Conservation (phyloP, 1,140 invertebrate species). For the Charaxes varanes region DNA sequence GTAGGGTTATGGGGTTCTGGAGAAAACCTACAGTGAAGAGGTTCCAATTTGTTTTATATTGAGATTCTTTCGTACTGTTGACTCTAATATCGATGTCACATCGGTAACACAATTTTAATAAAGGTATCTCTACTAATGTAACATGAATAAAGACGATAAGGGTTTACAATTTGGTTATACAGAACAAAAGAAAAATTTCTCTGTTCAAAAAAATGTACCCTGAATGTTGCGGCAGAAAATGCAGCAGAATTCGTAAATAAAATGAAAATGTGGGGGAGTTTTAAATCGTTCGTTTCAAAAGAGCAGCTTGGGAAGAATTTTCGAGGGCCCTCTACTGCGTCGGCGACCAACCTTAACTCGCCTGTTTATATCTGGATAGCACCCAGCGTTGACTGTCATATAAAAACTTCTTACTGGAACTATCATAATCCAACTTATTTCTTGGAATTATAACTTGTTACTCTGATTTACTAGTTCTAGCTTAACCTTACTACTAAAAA, state of each 20-base stretch:
- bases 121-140: too few relatives aligned
- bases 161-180: too few relatives aligned
- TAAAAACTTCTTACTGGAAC: constrained; percentile 4
- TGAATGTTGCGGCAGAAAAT: not conserved
- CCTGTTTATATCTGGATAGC: constrained; percentile 49
- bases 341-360: constrained; percentile 35
- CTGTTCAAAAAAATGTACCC: not conserved
- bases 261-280: constrained; percentile 22
- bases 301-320: constrained; percentile 55
- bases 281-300: constrained; percentile 35
- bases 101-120: too few relatives aligned
- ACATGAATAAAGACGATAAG: too few relatives aligned
- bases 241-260: constrained; percentile 8
- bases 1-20: constrained; percentile 27
- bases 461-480: too few relatives aligned
- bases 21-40: not conserved
- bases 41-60: not conserved
- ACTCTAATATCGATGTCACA: too few relatives aligned
- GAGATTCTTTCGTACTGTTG: too few relatives aligned
- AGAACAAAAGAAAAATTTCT: too few relatives aligned
- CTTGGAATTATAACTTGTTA: too few relatives aligned
- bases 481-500: too few relatives aligned
- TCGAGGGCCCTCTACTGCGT: constrained; percentile 42
- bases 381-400: constrained; percentile 14
- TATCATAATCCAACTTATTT: too few relatives aligned